These are phyloP conservation scores for Dipodomys ordii DNA, from an alignment of 2,113 vertebrate species.

Conservation along the genomic window DNA sequence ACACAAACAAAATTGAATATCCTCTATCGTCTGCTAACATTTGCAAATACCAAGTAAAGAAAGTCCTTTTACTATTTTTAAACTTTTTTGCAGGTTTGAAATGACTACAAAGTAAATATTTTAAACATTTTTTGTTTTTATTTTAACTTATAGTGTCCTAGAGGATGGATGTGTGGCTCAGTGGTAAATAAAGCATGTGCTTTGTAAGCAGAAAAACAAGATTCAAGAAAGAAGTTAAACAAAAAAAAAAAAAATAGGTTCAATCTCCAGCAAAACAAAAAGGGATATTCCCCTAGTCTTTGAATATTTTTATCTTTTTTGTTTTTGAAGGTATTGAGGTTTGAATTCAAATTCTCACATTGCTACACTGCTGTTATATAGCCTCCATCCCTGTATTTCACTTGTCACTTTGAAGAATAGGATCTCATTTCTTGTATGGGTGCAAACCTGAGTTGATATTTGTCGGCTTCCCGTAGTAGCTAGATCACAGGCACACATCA, in stretches of 20 bases:
- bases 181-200: background rate
- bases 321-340: too few species aligned
- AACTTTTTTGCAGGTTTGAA: background rate
- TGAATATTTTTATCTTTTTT: too few species aligned
- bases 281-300: background rate
- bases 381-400: too few species aligned
- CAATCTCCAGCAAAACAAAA: background rate
- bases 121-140: background rate
- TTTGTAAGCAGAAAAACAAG: too few species aligned
- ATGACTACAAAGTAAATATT: background rate
- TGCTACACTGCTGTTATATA: too few species aligned
- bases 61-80: background rate
- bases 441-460: too few species aligned
- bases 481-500: too few species aligned
- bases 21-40: background rate
- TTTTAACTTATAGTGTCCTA: background rate
- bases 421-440: too few species aligned
- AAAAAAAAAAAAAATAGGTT: background rate
- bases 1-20: slow-evolving; percentile 38
- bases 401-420: too few species aligned
- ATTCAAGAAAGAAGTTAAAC: too few species aligned
- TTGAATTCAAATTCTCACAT: too few species aligned
- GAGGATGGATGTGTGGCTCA: background rate
- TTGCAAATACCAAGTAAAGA: background rate
- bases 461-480: too few species aligned